Conservation (phyloP, 2,888 invertebrate species). For the Nemotelus pantherinus region DNA sequence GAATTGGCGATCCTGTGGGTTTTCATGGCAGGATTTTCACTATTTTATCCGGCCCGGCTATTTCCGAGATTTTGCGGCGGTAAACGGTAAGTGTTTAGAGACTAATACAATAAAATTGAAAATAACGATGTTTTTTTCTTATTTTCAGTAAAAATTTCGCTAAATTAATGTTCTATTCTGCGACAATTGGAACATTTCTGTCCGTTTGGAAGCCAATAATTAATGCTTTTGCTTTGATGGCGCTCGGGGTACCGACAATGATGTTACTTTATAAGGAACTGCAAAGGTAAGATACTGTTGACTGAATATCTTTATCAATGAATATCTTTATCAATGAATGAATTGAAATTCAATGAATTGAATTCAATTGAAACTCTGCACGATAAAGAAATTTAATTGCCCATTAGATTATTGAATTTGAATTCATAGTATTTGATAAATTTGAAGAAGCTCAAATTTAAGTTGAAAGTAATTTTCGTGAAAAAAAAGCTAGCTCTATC, state of each 20-base stretch:
- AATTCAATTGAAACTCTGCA: neutral
- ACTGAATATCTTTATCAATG: neutral
- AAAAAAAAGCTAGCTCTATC: no score
- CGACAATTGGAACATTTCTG: conserved; percentile 74
- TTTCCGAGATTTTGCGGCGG: conserved; percentile 74
- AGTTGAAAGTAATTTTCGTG: no score
- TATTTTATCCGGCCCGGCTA: conserved; percentile 77
- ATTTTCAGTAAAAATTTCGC: conserved; percentile 71
- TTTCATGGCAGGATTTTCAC: conserved; percentile 78
- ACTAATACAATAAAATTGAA: neutral
- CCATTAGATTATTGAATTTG: no score
- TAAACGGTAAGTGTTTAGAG: conserved; percentile 68
- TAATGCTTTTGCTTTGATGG: conserved; percentile 85
- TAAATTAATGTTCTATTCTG: conserved; percentile 69
- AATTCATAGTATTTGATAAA: no score
- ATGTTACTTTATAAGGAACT: conserved; percentile 74
- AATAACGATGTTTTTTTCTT: neutral
- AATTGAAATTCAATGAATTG: neutral
- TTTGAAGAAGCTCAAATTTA: no score
- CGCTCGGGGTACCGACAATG: conserved; percentile 75
- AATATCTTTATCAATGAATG: neutral
- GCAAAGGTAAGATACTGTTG: conserved; percentile 67
- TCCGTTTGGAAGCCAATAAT: conserved; percentile 80
- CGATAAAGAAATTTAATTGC: neutral
- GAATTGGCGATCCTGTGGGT: conserved; percentile 86